Evolutionary conservation across 2,888 invertebrate genomes (phyloP).

Genomic region (Strigamia transsilvanica): DNA sequence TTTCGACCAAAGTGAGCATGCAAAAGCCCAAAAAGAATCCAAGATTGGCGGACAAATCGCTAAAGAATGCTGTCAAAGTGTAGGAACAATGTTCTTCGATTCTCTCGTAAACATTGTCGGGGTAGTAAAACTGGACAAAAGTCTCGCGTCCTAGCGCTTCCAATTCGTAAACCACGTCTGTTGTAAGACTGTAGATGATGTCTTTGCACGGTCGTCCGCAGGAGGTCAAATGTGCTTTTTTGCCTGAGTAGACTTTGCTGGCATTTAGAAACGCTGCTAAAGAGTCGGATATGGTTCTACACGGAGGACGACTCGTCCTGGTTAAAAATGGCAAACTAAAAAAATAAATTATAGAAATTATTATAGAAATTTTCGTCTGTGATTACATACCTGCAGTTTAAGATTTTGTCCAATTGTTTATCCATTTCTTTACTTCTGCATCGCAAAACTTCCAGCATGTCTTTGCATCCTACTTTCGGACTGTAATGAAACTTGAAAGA

Average conservation of each 20-base stretch:
- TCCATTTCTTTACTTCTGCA: background rate
- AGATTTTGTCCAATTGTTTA: background rate
- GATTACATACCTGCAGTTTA: background rate
- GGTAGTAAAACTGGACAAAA: conserved; percentile 36
- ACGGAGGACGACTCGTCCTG: background rate
- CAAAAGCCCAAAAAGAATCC: conserved; percentile 44
- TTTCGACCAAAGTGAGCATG: background rate
- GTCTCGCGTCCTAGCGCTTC: background rate
- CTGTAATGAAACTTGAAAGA: conserved; percentile 10
- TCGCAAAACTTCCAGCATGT: background rate
- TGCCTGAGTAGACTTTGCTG: background rate
- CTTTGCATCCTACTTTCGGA: background rate
- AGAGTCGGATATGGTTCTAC: background rate
- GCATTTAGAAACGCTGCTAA: background rate
- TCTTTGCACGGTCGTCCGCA: conserved; percentile 7
- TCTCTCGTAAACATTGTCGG: conserved; percentile 19
- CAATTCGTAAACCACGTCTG: background rate
- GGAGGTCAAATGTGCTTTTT: background rate
- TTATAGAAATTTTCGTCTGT: background rate
- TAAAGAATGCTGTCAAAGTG: background rate
- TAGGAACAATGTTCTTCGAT: conserved; percentile 19
- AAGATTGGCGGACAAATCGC: conserved; percentile 28
- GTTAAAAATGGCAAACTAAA: background rate
- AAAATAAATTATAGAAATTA: background rate
- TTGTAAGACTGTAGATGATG: conserved; percentile 7